Evolutionary conservation across 2,797 vertebrate genomes (phyloP).

Genomic region (Pangasius djambal): DNA sequence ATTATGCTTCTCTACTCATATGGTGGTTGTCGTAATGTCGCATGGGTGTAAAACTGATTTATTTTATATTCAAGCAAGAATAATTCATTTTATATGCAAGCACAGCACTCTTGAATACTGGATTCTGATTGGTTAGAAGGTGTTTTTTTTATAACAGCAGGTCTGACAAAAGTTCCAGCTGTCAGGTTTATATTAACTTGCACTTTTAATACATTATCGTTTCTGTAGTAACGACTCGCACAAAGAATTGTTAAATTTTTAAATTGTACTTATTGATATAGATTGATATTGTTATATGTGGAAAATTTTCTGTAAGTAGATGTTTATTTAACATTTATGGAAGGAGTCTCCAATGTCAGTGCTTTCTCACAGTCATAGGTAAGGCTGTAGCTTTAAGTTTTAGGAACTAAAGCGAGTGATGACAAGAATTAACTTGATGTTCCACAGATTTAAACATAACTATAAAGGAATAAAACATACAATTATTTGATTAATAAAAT

Average conservation of each 20-base stretch:
- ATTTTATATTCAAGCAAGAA: slow-evolving; percentile 36
- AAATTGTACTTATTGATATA: neutral
- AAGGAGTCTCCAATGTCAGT: neutral
- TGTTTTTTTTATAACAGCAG: neutral
- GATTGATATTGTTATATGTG: too few relatives aligned
- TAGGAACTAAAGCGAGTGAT: neutral
- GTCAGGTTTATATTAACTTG: neutral
- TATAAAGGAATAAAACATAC: neutral
- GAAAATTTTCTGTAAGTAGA: neutral
- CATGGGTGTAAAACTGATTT: slow-evolving; percentile 22
- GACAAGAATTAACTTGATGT: neutral
- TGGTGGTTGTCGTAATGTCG: slow-evolving; percentile 7
- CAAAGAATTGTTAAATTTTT: neutral
- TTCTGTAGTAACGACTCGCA: neutral
- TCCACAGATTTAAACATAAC: neutral
- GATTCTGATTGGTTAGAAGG: neutral
- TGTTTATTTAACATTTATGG: neutral
- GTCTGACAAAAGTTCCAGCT: neutral
- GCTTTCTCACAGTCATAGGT: neutral
- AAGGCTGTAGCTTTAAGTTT: neutral
- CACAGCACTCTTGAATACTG: neutral
- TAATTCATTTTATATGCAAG: slow-evolving; percentile 44
- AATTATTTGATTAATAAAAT: neutral
- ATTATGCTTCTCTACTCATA: neutral
- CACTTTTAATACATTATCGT: neutral